Conservation (phyloP, 2,888 invertebrate species). For the Apotomis turbidana region DNA sequence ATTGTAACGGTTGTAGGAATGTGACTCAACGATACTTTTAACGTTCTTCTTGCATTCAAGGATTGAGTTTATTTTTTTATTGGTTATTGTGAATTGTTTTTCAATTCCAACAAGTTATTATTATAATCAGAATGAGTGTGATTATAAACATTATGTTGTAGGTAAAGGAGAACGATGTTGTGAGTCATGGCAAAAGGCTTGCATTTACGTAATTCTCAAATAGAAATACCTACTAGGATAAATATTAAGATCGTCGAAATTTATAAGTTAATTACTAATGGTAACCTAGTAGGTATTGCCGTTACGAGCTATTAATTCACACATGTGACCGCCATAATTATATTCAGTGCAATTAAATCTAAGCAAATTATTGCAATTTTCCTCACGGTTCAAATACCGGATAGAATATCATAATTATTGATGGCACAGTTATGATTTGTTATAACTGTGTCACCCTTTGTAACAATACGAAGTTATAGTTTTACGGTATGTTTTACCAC, state of each 20-base stretch:
- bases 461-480: no score
- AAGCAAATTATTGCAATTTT: slow-evolving; percentile 16
- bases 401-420: neutral
- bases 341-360: slow-evolving; percentile 16
- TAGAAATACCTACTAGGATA: neutral
- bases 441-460: neutral
- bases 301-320: neutral
- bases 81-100: no score
- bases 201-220: neutral
- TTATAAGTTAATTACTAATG: neutral
- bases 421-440: neutral
- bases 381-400: slow-evolving; percentile 11
- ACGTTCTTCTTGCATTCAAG: no score
- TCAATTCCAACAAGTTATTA: no score
- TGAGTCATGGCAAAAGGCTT: no score
- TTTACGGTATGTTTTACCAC: no score
- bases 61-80: no score
- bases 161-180: no score
- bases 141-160: no score
- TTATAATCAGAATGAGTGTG: no score
- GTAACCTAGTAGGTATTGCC: neutral
- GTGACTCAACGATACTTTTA: neutral
- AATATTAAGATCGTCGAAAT: neutral
- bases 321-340: neutral
- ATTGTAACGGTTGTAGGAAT: neutral